Evolutionary conservation across 2,888 invertebrate genomes (phyloP).

Genomic region (Agriopis aurantiaria): DNA sequence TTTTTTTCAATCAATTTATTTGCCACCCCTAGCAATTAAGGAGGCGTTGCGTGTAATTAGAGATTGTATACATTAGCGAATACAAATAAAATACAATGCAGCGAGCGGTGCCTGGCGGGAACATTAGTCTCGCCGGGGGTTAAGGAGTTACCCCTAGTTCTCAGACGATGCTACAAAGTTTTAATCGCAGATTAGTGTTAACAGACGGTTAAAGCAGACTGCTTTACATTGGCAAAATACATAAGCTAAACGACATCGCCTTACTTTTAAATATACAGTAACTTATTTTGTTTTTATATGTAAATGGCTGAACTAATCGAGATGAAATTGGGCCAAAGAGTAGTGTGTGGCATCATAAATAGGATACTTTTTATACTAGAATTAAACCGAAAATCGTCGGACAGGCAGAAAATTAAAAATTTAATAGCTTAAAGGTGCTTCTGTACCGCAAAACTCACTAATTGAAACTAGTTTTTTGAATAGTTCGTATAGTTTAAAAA

Average conservation of each 20-base stretch:
- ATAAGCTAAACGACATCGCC: neutral
- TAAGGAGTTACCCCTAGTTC: conserved; percentile 66
- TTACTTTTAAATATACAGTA: no score
- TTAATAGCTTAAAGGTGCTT: no score
- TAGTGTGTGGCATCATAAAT: no score
- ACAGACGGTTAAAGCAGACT: conserved; percentile 5
- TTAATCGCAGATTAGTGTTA: conserved; percentile 12
- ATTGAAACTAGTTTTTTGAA: no score
- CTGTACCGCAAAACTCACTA: no score
- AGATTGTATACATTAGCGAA: conserved; percentile 85
- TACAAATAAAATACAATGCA: conserved; percentile 85
- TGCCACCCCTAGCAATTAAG: conserved; percentile 68
- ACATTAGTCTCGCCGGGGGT: conserved; percentile 80
- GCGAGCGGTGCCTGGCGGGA: conserved; percentile 71
- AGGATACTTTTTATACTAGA: no score
- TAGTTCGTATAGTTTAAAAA: no score
- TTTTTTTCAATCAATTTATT: conserved; percentile 22
- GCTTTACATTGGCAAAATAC: neutral
- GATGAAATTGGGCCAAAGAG: no score
- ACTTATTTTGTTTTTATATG: no score
- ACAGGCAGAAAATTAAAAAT: no score
- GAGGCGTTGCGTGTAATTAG: conserved; percentile 85
- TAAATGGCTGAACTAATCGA: no score
- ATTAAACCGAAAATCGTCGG: no score
- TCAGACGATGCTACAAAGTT: conserved; percentile 48